Conservation (phyloP, 2,113 vertebrate genomes). For the Anguilla rostrata region DNA sequence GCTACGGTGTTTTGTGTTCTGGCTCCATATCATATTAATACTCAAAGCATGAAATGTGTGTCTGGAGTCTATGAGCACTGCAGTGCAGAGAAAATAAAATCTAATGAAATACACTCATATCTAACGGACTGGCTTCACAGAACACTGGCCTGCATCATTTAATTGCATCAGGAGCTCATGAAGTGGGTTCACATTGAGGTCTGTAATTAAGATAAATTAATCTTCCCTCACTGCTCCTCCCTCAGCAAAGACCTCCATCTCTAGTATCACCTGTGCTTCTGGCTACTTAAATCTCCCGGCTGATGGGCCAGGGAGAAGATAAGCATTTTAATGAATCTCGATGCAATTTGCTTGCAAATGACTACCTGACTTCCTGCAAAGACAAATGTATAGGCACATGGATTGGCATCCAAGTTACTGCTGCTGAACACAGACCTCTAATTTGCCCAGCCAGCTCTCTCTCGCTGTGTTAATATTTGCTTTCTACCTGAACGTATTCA, state of each 20-base stretch:
- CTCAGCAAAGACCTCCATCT: not conserved
- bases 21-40: not conserved
- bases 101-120: not conserved
- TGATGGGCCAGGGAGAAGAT: not conserved
- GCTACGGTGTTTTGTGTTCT: not conserved
- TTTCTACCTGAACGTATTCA: not conserved
- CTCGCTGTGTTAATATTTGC: not conserved
- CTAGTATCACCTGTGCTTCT: not conserved
- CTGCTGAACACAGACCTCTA: not conserved
- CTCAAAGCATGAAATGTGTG: not conserved
- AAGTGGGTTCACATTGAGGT: not conserved
- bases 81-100: not conserved
- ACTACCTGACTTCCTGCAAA: not conserved
- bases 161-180: not conserved
- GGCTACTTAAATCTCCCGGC: not conserved
- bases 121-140: not conserved
- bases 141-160: not conserved
- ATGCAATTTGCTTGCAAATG: constrained; percentile 21
- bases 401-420: not conserved
- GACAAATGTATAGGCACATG: constrained; percentile 6
- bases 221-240: not conserved
- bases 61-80: not conserved
- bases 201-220: constrained; percentile 23
- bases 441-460: not conserved
- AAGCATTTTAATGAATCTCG: constrained; percentile 18